phyloP scores from a whole-genome alignment of 1,140 invertebrate genomes.

The Maniola jurtina region DNA sequence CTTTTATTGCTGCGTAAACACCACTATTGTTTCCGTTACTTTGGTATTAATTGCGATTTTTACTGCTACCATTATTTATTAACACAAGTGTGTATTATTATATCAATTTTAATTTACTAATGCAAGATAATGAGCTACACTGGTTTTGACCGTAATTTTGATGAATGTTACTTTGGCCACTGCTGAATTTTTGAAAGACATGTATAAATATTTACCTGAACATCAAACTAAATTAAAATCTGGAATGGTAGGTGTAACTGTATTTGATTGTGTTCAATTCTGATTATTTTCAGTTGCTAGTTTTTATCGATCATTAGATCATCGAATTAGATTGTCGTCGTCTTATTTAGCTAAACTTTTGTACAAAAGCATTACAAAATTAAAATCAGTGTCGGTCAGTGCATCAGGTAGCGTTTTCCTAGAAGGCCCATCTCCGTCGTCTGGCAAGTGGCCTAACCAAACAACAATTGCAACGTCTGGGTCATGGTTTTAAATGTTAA shows the following conservation, averaged over 20 bases:
- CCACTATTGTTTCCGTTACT: not conserved
- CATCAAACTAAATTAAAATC: no score
- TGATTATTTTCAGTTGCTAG: no score
- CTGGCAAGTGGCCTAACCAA: slow-evolving; percentile 4
- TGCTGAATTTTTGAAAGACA: no score
- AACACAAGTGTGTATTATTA: not conserved
- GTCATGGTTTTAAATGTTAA: not conserved
- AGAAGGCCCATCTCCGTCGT: not conserved
- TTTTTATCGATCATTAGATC: no score
- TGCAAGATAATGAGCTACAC: no score
- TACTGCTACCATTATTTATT: not conserved
- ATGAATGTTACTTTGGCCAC: no score
- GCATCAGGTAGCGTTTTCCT: slow-evolving; percentile 11
- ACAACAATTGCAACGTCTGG: not conserved
- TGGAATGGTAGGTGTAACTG: no score
- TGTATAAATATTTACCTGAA: no score
- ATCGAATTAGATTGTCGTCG: not conserved
- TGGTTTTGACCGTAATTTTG: no score
- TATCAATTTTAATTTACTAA: no score
- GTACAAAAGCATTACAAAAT: not conserved
- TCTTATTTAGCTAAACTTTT: not conserved
- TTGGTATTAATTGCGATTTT: not conserved
- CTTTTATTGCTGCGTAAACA: not conserved
- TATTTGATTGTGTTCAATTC: no score
- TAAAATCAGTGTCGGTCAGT: not conserved